Evolutionary conservation across 30 jellyfish, hydroid and myxozoan species (phyloP).

Genomic region (Pelagia noctiluca): DNA sequence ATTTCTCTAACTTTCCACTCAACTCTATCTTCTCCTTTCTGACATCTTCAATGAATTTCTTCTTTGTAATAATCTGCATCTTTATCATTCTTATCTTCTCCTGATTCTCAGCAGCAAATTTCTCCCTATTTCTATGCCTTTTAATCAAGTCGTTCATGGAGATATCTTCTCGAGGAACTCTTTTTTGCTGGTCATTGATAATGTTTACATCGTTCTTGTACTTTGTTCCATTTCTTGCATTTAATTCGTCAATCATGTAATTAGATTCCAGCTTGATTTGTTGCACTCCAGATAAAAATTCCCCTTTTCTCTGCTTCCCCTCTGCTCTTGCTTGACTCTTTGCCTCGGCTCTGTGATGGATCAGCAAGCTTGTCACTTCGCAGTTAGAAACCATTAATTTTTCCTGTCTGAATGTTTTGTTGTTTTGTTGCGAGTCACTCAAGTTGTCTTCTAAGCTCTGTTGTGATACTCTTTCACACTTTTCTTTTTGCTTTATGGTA

Average conservation of each 20-base stretch:
- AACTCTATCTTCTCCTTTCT: background rate
- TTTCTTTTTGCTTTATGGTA: too few relatives aligned
- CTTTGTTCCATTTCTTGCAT: background rate
- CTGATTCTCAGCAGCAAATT: background rate
- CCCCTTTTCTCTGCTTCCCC: conserved; percentile 15
- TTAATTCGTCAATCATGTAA: background rate
- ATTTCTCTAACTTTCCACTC: conserved; percentile 21
- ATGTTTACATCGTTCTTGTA: background rate
- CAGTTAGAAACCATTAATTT: conserved; percentile 3
- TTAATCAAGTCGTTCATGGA: background rate
- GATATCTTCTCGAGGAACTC: conserved; percentile 3
- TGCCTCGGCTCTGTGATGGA: background rate
- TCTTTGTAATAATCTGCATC: conserved; percentile 23
- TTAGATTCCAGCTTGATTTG: conserved; percentile 8
- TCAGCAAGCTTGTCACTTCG: conserved; percentile 10
- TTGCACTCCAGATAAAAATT: conserved; percentile 19
- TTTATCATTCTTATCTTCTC: conserved; percentile 11
- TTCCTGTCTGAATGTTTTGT: background rate
- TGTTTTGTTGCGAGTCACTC: background rate
- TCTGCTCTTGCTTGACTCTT: conserved; percentile 32
- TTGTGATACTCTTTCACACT: too few relatives aligned
- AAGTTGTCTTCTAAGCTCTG: background rate
- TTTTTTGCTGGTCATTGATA: conserved; percentile 2
- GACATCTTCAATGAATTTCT: conserved; percentile 24
- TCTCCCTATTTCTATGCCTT: background rate